A percentile compares a stretch with the other conserved stretches of the same genome.
phyloP scores from a whole-genome alignment of 2,113 vertebrate species.

The Coregonus clupeaformis region DNA sequence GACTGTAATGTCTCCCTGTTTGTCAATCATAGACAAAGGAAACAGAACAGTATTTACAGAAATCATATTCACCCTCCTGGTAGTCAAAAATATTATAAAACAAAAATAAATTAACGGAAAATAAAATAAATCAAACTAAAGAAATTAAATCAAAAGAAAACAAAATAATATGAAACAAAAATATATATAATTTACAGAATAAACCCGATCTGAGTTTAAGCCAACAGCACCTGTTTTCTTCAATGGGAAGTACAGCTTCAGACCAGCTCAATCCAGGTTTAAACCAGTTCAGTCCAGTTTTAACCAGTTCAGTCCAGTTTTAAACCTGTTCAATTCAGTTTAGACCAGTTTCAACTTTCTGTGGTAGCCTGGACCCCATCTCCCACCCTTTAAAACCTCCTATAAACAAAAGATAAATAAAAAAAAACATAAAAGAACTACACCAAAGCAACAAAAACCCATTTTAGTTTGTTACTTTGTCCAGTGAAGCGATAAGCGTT shows the following conservation, averaged over 20 bases:
- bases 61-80: slow-evolving; percentile 52
- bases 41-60: slow-evolving; percentile 65
- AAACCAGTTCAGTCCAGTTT: slow-evolving; percentile 33
- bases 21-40: slow-evolving; percentile 57
- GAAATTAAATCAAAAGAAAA: slow-evolving; percentile 4
- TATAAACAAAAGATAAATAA: slow-evolving; percentile 16
- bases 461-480: slow-evolving; percentile 37
- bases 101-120: slow-evolving; percentile 17
- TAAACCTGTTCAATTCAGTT: too few relatives aligned
- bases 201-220: slow-evolving; percentile 54
- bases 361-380: slow-evolving; percentile 3
- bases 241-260: slow-evolving; percentile 42
- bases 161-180: too few relatives aligned
- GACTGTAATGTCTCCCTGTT: slow-evolving; percentile 48
- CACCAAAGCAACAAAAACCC: too few relatives aligned
- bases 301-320: not conserved
- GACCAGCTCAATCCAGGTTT: slow-evolving; percentile 10
- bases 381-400: slow-evolving; percentile 10
- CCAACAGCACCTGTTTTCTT: slow-evolving; percentile 63
- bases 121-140: slow-evolving; percentile 7
- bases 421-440: slow-evolving; percentile 13
- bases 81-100: slow-evolving; percentile 30
- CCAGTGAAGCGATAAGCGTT: slow-evolving; percentile 55
- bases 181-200: slow-evolving; percentile 6
- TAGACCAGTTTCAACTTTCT: not conserved